A percentile compares a stretch with the other conserved stretches of the same genome.
Evolutionary conservation across 1,140 invertebrate species (phyloP).

Genomic region (Conopomorpha cramerella): DNA sequence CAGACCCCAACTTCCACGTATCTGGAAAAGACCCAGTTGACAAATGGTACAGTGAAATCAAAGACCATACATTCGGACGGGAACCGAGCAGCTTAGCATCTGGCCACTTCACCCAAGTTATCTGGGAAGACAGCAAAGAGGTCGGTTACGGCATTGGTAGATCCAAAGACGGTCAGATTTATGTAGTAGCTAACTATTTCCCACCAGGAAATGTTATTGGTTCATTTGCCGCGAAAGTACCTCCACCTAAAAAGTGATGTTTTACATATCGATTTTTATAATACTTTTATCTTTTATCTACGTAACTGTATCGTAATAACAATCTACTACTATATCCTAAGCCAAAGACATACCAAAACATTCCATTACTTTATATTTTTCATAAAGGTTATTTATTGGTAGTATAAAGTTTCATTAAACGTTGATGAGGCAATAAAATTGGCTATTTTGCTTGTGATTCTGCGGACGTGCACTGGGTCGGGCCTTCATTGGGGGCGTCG

Average conservation of each 20-base stretch:
- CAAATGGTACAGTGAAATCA: slow-evolving; percentile 72
- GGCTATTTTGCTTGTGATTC: no score
- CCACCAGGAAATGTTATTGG: slow-evolving; percentile 86
- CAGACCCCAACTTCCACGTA: slow-evolving; percentile 70
- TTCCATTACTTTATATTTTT: slow-evolving; percentile 17
- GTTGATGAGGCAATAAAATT: no score
- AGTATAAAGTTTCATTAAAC: no score
- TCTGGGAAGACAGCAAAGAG: slow-evolving; percentile 79
- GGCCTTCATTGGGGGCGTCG: no score
- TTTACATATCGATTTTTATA: not conserved
- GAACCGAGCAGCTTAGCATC: slow-evolving; percentile 71
- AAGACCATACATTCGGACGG: slow-evolving; percentile 63
- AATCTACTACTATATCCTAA: no score
- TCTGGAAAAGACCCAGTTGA: slow-evolving; percentile 74
- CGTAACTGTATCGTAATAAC: no score
- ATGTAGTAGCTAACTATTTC: slow-evolving; percentile 85
- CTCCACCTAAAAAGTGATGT: slow-evolving; percentile 38
- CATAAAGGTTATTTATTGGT: no score
- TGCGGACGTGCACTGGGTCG: no score
- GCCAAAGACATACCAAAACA: slow-evolving; percentile 26
- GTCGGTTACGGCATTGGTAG: slow-evolving; percentile 79
- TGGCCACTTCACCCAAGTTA: slow-evolving; percentile 76
- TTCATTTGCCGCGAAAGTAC: slow-evolving; percentile 77
- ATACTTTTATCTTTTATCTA: no score
- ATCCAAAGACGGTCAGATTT: slow-evolving; percentile 71